Evolutionary conservation across 2,888 invertebrate genomes (phyloP), one percentile per base, ranked within the genome.

Genomic region (Ormia ochracea): DNA sequence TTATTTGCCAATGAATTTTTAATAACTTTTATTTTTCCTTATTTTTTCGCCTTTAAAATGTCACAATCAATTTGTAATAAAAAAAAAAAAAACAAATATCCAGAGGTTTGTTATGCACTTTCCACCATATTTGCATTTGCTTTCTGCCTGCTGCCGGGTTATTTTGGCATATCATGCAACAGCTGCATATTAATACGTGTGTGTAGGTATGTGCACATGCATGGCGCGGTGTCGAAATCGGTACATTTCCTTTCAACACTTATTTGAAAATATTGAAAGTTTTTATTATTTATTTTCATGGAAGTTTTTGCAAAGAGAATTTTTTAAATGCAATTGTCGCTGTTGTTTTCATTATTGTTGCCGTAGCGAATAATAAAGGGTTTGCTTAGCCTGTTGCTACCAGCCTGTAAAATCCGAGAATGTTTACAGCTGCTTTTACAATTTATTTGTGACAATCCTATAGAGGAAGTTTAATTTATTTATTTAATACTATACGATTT

Each of bases 231-330:
- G 56, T 58, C 65, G n/a, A 65, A 48, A 21, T 48, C 36, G 19
- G 36, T 45, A 56, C 38, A 73, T 41, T 50, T 59, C 58, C 50
- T 61, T 52, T 61, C 23, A 72, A 41, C 70, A 72, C 50, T 70
- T 41, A 31, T 45, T 28, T 19, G n/a, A 14, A 56, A 56, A 50
- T 48, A 17, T 38, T 33, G 38, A 12, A 1, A 5, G 36, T 48
- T 21, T 48, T 38, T n/a, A 23, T 36, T 14, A 5, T 14, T 59
- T 43, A 14, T 23, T 10, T 17, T 17, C 1, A 7, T 19, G 12
- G 12, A 5, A 12, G 2, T 7, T 21, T 54, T 33, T 21, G 21
- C 28, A 58, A 21, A 17, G 7, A 17, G 9, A 41, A 66, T 59
- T 48, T 50, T n/a, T 50, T 41, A 50, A n/a, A 38, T 41, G 41